phyloP scores from a whole-genome alignment of 2,888 invertebrate genomes.

The Abrostola triplasia region DNA sequence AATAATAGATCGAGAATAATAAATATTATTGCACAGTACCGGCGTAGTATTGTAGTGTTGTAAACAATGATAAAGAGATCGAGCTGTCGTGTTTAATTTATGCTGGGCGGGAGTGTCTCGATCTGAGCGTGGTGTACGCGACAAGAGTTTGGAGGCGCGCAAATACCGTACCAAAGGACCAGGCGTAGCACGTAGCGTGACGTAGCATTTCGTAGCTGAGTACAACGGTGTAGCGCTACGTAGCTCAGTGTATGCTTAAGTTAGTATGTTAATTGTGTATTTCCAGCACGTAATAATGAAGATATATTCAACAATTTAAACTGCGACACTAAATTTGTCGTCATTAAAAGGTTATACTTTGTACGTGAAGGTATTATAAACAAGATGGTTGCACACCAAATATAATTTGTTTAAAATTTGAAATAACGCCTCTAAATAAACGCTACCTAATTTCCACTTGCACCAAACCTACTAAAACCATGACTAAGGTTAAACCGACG shows the following conservation, averaged over 20 bases:
- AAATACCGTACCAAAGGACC: background rate
- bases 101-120: conserved; percentile 10
- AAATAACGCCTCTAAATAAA: background rate
- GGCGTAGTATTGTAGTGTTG: conserved; percentile 16
- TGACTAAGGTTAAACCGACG: conserved; percentile 50
- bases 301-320: too few relatives aligned
- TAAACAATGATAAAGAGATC: conserved; percentile 43
- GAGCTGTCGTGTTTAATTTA: conserved; percentile 45
- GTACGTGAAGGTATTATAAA: too few relatives aligned
- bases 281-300: too few relatives aligned
- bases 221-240: background rate
- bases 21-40: conserved; percentile 9
- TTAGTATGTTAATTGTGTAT: too few relatives aligned
- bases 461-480: conserved; percentile 31
- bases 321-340: too few relatives aligned
- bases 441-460: conserved; percentile 17
- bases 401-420: too few relatives aligned
- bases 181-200: background rate
- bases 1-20: conserved; percentile 21
- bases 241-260: background rate
- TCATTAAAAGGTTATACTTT: too few relatives aligned
- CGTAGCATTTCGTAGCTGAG: background rate
- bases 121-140: conserved; percentile 10
- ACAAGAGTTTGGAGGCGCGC: background rate
- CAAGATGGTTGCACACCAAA: too few relatives aligned